phyloP scores from a whole-genome alignment of 2,797 vertebrate genomes.

The Myotis pilosus region DNA sequence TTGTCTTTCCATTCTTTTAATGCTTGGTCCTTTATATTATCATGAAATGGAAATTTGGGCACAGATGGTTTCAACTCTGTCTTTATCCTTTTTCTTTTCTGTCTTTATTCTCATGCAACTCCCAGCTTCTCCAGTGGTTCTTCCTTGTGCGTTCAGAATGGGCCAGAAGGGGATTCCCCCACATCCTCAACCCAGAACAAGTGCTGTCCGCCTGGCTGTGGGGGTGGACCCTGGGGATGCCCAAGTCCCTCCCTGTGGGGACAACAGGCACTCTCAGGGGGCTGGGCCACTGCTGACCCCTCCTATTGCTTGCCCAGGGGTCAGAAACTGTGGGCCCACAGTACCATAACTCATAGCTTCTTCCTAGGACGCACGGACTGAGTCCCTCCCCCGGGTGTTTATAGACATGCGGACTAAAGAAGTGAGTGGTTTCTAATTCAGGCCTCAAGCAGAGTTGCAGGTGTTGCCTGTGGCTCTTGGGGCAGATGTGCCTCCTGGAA shows the following conservation, averaged over 20 bases:
- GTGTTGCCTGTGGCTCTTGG: background rate
- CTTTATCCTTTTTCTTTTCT: no score
- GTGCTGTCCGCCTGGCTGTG: fast-evolving
- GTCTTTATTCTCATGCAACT: background rate
- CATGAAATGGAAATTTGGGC: background rate
- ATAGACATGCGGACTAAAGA: background rate
- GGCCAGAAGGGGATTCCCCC: background rate
- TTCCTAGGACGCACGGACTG: background rate
- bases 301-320: background rate
- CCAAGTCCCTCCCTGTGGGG: background rate
- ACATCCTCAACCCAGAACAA: background rate
- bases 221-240: background rate
- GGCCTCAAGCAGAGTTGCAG: background rate
- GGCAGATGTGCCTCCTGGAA: background rate
- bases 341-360: background rate
- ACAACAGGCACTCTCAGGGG: background rate
- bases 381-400: background rate
- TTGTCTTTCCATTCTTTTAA: background rate
- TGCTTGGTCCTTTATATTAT: background rate
- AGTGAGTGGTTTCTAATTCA: background rate
- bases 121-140: background rate
- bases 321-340: background rate
- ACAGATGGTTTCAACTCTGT: background rate
- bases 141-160: background rate
- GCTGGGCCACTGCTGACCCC: background rate